These are phyloP conservation scores for Polydrusus cervinus DNA, from an alignment of 2,888 invertebrate genomes.

Conservation along the genomic window DNA sequence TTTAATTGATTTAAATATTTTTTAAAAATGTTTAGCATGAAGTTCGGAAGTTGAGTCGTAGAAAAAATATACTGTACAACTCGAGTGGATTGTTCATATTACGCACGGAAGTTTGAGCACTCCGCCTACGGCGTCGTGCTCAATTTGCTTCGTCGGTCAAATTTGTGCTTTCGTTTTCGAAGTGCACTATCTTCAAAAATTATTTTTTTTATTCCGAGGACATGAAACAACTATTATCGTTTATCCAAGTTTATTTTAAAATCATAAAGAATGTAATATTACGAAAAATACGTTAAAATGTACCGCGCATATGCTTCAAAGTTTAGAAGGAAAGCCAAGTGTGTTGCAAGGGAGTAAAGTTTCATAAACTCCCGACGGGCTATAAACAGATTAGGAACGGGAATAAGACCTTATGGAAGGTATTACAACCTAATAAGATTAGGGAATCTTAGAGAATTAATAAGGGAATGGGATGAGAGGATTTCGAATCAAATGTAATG, in stretches of 20 bases:
- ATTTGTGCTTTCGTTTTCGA: no score
- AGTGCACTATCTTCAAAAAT: no score
- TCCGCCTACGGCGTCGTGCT: no score
- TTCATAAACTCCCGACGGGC: constrained; percentile 65
- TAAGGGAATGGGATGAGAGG: constrained; percentile 10
- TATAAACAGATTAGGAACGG: constrained; percentile 70
- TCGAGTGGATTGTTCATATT: no score
- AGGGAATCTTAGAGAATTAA: constrained; percentile 61
- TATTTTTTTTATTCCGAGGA: no score
- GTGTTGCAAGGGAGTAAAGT: constrained; percentile 61
- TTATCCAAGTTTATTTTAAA: background rate
- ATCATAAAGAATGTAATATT: background rate
- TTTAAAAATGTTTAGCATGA: no score
- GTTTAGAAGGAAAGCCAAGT: constrained; percentile 22
- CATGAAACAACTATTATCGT: background rate
- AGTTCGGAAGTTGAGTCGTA: no score
- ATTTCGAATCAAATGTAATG: background rate
- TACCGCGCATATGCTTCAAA: constrained; percentile 22
- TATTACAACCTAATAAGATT: constrained; percentile 69
- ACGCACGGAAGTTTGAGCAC: no score
- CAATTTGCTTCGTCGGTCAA: no score
- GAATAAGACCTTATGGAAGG: constrained; percentile 69
- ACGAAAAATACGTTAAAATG: constrained; percentile 11
- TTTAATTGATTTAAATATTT: no score
- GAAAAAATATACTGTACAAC: no score